Base-by-base conservation (phyloP, 2,888 invertebrate genomes). In the Strigamia transsilvanica region DNA sequence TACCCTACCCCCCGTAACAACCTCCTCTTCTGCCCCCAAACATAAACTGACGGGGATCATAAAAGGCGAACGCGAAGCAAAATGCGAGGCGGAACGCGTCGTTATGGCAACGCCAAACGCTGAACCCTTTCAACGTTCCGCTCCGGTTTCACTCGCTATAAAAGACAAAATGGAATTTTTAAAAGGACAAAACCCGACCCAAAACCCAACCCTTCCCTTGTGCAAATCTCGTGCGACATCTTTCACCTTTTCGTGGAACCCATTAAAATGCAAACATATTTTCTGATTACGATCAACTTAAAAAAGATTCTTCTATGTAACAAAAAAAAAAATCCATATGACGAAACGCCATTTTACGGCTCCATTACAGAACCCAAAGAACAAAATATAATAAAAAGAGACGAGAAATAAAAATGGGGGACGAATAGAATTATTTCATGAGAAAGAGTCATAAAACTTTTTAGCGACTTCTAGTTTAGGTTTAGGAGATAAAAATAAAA, bases 121-220 rank as follows among this genome's bases (percentile, higher is more conserved):
- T 32, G 27, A 73, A 73, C 73, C 73, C 73, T 73, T 73, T 73
- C 73, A 73, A 27, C 73, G 73, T 73, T 73, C 73, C 73, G 73
- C 73, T 73, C 73, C 73, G 73, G 73, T 73, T 73, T 73, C 61
- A 66, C 21, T 66, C 73, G 73, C 73, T 73, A 73, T 73, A 73
- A 73, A 73, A 73, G 73, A 73, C 73, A 73, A 73, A 73, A 73
- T 73, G 73, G 73, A 73, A 73, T 73, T 73, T 73, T 73, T 73
- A 73, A 73, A 73, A 73, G 73, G 73, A 32, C 73, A 73, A 73
- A 73, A 73, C 73, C 73, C 73, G 73, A 73, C 73, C 73, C 73
- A 73, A 73, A 73, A 73, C 73, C 73, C 73, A 27, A 32, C 73
- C 73, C 73, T 73, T 73, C 73, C 73, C 73, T 73, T 73, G 27